Conservation (phyloP, 2,888 invertebrate genomes). For the Halocaridina rubra region DNA sequence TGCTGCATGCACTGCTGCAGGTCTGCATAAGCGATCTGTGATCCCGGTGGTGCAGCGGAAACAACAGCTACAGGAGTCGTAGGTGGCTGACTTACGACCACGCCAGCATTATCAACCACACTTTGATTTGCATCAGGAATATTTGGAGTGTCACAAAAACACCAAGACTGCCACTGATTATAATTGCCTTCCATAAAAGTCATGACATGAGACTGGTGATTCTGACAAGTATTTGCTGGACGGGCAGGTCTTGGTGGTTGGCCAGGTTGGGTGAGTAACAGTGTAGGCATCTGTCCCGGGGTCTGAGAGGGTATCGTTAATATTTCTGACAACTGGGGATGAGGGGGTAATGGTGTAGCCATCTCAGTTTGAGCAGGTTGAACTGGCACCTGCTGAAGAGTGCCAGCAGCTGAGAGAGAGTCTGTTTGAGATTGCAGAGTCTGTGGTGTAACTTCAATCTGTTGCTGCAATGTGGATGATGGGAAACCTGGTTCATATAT, state of each 20-base stretch:
- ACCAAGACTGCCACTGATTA: slow-evolving; percentile 63
- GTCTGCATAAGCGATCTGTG: slow-evolving; percentile 38
- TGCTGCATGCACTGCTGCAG: slow-evolving; percentile 37
- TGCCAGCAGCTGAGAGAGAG: neutral
- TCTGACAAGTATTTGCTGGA: slow-evolving; percentile 59
- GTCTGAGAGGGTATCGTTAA: slow-evolving; percentile 43
- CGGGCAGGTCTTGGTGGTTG: slow-evolving; percentile 53
- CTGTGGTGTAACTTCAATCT: neutral
- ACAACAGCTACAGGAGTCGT: neutral
- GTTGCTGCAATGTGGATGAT: neutral
- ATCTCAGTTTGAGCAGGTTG: neutral
- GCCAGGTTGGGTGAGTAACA: slow-evolving; percentile 57
- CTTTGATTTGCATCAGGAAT: slow-evolving; percentile 32
- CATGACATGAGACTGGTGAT: slow-evolving; percentile 55
- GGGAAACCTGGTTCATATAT: slow-evolving; percentile 41
- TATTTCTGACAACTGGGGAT: slow-evolving; percentile 36
- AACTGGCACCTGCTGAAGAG: neutral
- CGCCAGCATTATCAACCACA: slow-evolving; percentile 16
- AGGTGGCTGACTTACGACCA: slow-evolving; percentile 11
- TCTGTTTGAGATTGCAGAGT: neutral
- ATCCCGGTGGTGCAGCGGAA: slow-evolving; percentile 9
- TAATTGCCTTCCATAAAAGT: slow-evolving; percentile 55
- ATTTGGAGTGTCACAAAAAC: slow-evolving; percentile 61
- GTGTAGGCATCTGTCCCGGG: slow-evolving; percentile 45
- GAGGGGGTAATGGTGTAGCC: neutral